Evolutionary conservation across 2,113 vertebrate species (phyloP).

Genomic region (Butorides virescens): DNA sequence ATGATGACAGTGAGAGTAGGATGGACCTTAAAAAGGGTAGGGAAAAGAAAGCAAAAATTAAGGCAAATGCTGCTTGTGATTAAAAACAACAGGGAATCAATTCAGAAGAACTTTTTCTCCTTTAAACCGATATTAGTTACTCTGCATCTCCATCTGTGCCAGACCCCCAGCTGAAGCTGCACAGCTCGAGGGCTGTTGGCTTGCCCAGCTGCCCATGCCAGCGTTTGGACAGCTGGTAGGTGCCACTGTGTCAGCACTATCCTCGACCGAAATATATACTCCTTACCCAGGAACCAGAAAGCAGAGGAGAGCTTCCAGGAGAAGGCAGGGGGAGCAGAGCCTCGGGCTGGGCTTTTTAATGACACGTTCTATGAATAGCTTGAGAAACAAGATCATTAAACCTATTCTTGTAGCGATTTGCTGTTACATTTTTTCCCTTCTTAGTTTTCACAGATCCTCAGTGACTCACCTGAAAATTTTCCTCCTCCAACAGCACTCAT

Average conservation of each 20-base stretch:
- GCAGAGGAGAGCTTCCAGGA: background rate
- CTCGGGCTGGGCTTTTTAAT: background rate
- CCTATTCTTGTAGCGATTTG: background rate
- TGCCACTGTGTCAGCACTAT: background rate
- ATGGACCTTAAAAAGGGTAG: background rate
- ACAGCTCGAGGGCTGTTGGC: background rate
- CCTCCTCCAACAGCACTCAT: background rate
- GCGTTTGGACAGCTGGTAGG: background rate
- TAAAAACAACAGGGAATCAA: background rate
- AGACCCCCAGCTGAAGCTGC: background rate
- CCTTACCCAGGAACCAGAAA: background rate
- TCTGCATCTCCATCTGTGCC: background rate
- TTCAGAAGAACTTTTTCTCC: background rate
- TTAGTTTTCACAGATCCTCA: background rate
- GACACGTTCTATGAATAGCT: background rate
- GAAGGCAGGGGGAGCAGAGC: background rate
- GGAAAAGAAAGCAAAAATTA: background rate
- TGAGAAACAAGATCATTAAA: slow-evolving; percentile 16
- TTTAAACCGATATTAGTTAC: background rate
- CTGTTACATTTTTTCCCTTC: background rate
- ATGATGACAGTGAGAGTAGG: background rate
- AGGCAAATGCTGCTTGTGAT: background rate
- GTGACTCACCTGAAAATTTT: background rate
- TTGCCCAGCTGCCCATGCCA: background rate
- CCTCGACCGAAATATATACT: background rate